These are phyloP conservation scores for Cyrtorhinus lividipennis DNA, from an alignment of 1,140 invertebrate species.

Conservation along the genomic window DNA sequence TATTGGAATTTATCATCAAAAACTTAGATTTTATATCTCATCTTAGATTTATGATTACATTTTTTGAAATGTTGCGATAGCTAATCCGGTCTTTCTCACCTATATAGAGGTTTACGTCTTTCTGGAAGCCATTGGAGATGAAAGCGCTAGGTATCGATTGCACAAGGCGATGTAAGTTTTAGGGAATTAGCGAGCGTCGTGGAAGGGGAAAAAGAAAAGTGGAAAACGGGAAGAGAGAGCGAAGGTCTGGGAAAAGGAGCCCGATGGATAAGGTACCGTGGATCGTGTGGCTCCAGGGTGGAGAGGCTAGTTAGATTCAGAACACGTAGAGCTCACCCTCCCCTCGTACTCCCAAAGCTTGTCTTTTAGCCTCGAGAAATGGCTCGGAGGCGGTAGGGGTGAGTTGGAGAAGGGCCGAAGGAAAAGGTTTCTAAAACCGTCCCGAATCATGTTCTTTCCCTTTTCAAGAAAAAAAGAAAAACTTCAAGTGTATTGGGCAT, in stretches of 20 bases:
- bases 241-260: not conserved
- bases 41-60: too few species aligned
- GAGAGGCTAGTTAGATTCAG: slow-evolving; percentile 9
- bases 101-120: too few species aligned
- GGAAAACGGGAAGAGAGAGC: not conserved
- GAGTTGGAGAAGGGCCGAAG: not conserved
- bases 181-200: slow-evolving; percentile 8
- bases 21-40: too few species aligned
- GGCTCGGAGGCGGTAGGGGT: not conserved
- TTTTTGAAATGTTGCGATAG: too few species aligned
- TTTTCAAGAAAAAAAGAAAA: not conserved
- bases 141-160: slow-evolving; percentile 9
- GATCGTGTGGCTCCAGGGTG: not conserved
- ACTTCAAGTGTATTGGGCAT: not conserved
- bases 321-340: slow-evolving; percentile 10
- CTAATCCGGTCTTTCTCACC: too few species aligned
- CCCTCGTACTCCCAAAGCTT: slow-evolving; percentile 7
- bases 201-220: not conserved
- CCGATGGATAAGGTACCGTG: slow-evolving; percentile 1
- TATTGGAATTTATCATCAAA: too few species aligned
- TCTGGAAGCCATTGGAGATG: too few species aligned
- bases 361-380: slow-evolving; percentile 16
- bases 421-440: not conserved
- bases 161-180: slow-evolving; percentile 12
- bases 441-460: not conserved